Percentiles rank a stretch among this genome's conserved stretches.
These are phyloP conservation scores for Limnephilus rhombicus DNA, from an alignment of 2,888 invertebrate species.

Conservation along the genomic window DNA sequence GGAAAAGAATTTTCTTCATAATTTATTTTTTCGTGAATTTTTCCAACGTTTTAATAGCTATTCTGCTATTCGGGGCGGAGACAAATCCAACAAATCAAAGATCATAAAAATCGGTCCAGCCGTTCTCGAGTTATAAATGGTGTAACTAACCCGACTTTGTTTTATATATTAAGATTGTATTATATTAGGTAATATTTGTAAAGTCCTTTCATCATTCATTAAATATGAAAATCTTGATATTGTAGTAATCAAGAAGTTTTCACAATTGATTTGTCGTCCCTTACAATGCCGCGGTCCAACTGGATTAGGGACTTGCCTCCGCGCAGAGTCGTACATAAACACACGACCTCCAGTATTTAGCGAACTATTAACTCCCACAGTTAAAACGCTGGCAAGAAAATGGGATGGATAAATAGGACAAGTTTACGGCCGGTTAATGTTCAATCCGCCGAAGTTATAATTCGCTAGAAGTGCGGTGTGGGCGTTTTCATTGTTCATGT, in stretches of 20 bases:
- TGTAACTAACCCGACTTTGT: too few relatives aligned
- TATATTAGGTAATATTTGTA: neutral
- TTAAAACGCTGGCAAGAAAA: conserved; percentile 38
- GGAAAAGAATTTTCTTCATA: too few relatives aligned
- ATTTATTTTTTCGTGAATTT: too few relatives aligned
- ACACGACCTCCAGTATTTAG: conserved; percentile 19
- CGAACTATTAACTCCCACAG: conserved; percentile 29
- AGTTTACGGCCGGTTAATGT: conserved; percentile 29
- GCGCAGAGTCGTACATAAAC: neutral
- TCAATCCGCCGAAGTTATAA: neutral
- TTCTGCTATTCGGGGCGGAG: too few relatives aligned
- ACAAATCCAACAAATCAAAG: too few relatives aligned
- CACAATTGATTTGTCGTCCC: neutral
- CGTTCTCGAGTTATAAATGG: too few relatives aligned
- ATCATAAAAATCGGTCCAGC: too few relatives aligned
- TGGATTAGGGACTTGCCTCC: neutral
- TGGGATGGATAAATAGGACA: conserved; percentile 27
- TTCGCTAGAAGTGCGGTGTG: neutral
- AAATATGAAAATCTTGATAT: neutral
- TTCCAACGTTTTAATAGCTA: too few relatives aligned
- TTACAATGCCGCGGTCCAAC: neutral
- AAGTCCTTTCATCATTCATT: neutral
- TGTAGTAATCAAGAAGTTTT: neutral
- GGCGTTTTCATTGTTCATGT: neutral
- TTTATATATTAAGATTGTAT: too few relatives aligned